These are phyloP conservation scores for Drosophila borborema DNA, from an alignment of 2,888 invertebrate genomes.

Conservation along the genomic window DNA sequence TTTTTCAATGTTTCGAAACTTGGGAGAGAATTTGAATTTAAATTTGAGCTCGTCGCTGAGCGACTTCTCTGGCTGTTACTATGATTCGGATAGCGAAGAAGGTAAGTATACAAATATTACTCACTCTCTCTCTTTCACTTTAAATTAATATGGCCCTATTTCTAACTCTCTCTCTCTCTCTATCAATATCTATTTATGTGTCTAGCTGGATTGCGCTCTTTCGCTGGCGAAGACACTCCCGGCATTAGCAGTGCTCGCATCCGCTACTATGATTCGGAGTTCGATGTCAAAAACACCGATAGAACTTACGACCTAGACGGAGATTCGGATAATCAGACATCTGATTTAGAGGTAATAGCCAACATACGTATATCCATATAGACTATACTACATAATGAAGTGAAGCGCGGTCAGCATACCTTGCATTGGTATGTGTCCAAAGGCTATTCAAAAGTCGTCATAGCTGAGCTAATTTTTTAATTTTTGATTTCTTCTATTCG, in stretches of 20 bases:
- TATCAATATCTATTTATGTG: too few species aligned
- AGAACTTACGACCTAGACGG: background rate
- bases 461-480: background rate
- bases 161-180: background rate
- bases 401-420: too few species aligned
- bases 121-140: background rate
- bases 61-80: background rate
- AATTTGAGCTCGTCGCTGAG: background rate
- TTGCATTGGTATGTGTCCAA: too few species aligned
- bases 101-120: slow-evolving; percentile 6
- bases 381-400: background rate
- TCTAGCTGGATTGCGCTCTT: background rate
- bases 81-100: background rate
- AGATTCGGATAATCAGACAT: background rate
- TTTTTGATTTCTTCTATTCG: background rate
- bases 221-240: background rate
- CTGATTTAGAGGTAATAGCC: slow-evolving; percentile 16
- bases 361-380: background rate
- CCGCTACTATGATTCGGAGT: slow-evolving; percentile 25
- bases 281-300: slow-evolving; percentile 4
- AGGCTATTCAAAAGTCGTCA: background rate
- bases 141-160: too few species aligned
- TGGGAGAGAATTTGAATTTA: background rate
- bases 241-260: background rate
- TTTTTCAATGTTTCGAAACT: slow-evolving; percentile 13